Conservation (phyloP, 2,888 invertebrate genomes). For the Gnatocerus cornutus region DNA sequence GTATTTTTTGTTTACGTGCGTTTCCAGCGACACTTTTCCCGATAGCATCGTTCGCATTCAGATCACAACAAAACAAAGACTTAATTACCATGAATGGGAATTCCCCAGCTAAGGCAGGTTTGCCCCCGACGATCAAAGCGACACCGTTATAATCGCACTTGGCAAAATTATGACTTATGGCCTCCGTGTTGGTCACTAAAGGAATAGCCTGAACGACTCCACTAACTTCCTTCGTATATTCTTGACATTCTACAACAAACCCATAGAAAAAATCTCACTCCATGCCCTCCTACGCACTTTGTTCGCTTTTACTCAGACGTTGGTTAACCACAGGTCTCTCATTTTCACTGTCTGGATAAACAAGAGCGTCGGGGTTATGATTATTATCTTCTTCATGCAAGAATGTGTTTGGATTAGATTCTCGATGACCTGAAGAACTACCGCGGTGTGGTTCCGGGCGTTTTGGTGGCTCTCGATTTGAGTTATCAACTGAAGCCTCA, state of each 20-base stretch:
- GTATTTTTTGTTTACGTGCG: too few species aligned
- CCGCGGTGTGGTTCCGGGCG: background rate
- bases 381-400: constrained; percentile 28
- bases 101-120: constrained; percentile 73
- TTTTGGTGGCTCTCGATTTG: constrained; percentile 22
- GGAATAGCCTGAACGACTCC: constrained; percentile 74
- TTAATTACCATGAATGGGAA: constrained; percentile 77
- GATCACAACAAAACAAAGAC: constrained; percentile 3
- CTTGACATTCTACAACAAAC: constrained; percentile 73
- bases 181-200: constrained; percentile 72
- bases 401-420: constrained; percentile 53
- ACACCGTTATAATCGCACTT: constrained; percentile 73
- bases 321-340: constrained; percentile 14
- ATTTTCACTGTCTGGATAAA: constrained; percentile 51
- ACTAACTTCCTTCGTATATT: constrained; percentile 72
- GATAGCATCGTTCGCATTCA: too few species aligned
- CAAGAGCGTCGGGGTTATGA: constrained; percentile 44
- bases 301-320: constrained; percentile 59
- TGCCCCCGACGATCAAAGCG: constrained; percentile 76
- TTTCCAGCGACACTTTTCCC: too few species aligned
- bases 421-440: background rate
- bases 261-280: background rate
- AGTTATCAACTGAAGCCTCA: constrained; percentile 36
- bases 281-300: constrained; percentile 59
- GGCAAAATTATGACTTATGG: constrained; percentile 71